Base-by-base conservation (phyloP, 2,888 invertebrate genomes). In the Saturnia pavonia region DNA sequence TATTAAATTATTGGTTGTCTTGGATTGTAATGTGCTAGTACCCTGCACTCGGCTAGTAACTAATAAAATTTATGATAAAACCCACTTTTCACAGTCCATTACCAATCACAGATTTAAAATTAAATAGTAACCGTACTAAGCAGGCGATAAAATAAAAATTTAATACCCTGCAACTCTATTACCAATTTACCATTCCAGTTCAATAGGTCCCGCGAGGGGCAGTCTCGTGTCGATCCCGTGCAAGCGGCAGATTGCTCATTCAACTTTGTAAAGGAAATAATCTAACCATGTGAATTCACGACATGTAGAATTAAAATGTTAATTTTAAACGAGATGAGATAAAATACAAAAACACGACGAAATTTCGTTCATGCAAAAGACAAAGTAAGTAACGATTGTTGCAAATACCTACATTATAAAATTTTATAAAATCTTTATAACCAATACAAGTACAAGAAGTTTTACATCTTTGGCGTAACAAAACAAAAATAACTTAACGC, bases 131-230 rank as follows among this genome's bases (percentile, higher is more conserved):
- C 77, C 73, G 74, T 71, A 65, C 11, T 65, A 40, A 65, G 40
- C 65, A n/a, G 0, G 70, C 79, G 79, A 82, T 83, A 82, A 80
- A 84, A 84, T 84, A 82, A 84, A 84, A 85, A 82, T 84, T 85
- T 81, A 84, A 85, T 82, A 80, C 79, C 81, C 76, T 73, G 78
- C 79, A 71, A 72, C 71, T 74, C 76, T 76, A 74, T 78, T 75
- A 75, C 80, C 77, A 77, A 80, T 80, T 78, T 75, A 75, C 80
- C 77, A 77, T 81, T 80, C 78, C 76, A 77, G 77, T 75, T 75
- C 76, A 76, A 84, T 84, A 76, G 79, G 75, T 80, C 85, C 84
- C 84, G 63, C 16, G 84, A 78, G 84, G 51, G 45, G 6, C 27
- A 43, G 63, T 65, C 68, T 65, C 43, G 43, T 67, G 70, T 67